These are phyloP conservation scores for Drosophila flavopinicola DNA, from an alignment of 2,888 invertebrate species.

Conservation along the genomic window DNA sequence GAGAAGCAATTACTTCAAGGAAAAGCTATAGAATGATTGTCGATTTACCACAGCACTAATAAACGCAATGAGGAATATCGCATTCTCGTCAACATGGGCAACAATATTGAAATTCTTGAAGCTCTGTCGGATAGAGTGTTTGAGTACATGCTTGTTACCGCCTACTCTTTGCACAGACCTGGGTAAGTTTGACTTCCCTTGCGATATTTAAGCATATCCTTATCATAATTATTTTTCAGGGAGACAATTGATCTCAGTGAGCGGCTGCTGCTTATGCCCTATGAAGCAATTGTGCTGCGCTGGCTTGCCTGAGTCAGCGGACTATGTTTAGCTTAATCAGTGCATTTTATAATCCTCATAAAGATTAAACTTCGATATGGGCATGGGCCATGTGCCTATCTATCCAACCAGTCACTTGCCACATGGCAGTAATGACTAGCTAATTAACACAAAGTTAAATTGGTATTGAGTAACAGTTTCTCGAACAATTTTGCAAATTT, in stretches of 20 bases:
- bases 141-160: conserved; percentile 73
- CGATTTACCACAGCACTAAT: conserved; percentile 51
- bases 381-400: background rate
- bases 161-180: conserved; percentile 62
- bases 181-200: conserved; percentile 59
- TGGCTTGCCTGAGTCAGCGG: conserved; percentile 52
- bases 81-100: conserved; percentile 78
- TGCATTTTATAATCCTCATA: conserved; percentile 24
- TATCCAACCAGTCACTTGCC: conserved; percentile 10
- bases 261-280: conserved; percentile 71
- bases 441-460: conserved; percentile 8
- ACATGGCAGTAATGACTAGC: conserved; percentile 10
- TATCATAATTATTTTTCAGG: conserved; percentile 30
- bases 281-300: conserved; percentile 75
- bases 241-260: conserved; percentile 63
- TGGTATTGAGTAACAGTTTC: conserved; percentile 18
- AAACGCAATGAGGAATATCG: conserved; percentile 73
- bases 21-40: background rate
- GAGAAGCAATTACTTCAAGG: accelerated
- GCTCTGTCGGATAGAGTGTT: conserved; percentile 61
- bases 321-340: conserved; percentile 24
- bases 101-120: conserved; percentile 62
- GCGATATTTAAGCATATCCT: background rate
- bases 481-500: conserved; percentile 24
- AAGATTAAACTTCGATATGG: conserved; percentile 22